A percentile compares a stretch with the other conserved stretches of the same genome.
Conservation (phyloP, 2,113 vertebrate species). For the Anhinga anhinga region DNA sequence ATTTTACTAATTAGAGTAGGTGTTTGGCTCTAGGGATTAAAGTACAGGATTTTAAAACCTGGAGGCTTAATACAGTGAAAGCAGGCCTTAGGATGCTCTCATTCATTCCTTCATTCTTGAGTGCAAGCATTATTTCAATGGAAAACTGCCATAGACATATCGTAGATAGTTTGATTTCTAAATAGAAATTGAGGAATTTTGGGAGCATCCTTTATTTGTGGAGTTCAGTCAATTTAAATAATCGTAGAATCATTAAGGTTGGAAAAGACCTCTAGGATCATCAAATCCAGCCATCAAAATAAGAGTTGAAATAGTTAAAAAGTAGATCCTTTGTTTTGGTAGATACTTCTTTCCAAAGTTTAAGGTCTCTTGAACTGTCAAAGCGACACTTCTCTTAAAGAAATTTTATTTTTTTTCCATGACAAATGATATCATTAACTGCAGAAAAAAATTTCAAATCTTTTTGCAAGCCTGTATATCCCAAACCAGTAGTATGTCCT, state of each 20-base stretch:
- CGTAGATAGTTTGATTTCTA: not conserved
- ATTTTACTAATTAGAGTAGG: not conserved
- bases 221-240: not conserved
- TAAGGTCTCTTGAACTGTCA: not conserved
- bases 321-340: not conserved
- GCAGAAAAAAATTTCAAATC: not conserved
- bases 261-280: too few species aligned
- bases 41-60: not conserved
- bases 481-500: not conserved
- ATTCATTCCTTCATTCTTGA: not conserved
- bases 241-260: too few species aligned
- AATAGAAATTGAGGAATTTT: not conserved
- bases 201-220: not conserved
- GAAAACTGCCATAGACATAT: not conserved
- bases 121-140: not conserved
- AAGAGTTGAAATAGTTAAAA: not conserved
- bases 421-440: not conserved
- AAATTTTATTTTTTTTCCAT: fast-evolving
- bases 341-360: not conserved
- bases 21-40: not conserved
- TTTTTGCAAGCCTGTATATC: not conserved
- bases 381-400: not conserved
- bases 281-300: not conserved
- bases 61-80: not conserved
- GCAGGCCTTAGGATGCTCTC: not conserved